phyloP scores from a whole-genome alignment of 2,888 invertebrate genomes.

The Rhingia campestris region DNA sequence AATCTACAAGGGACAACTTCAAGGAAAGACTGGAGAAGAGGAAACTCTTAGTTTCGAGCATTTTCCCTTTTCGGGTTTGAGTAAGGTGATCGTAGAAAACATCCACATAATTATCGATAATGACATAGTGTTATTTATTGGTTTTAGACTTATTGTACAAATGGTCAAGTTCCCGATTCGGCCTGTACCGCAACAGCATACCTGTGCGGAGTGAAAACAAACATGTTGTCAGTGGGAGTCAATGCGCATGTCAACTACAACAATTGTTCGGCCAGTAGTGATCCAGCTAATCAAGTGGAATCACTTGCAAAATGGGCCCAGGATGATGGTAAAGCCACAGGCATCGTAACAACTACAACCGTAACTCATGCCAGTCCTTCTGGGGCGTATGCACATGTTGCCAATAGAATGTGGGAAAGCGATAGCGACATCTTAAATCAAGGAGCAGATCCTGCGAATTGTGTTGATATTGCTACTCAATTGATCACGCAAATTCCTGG shows the following conservation, averaged over 20 bases:
- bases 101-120: background rate
- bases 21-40: slow-evolving; percentile 85
- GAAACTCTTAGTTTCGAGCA: slow-evolving; percentile 85
- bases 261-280: slow-evolving; percentile 86
- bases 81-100: slow-evolving; percentile 83
- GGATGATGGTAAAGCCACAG: slow-evolving; percentile 84
- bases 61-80: slow-evolving; percentile 86
- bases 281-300: slow-evolving; percentile 85
- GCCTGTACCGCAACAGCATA: slow-evolving; percentile 84
- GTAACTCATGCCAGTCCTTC: slow-evolving; percentile 92
- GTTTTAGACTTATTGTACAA: slow-evolving; percentile 85
- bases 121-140: slow-evolving; percentile 22
- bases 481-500: slow-evolving; percentile 88
- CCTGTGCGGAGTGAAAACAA: slow-evolving; percentile 87
- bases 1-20: slow-evolving; percentile 86
- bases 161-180: slow-evolving; percentile 89
- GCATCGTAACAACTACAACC: slow-evolving; percentile 90
- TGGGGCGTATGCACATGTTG: slow-evolving; percentile 85
- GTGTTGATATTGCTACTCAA: slow-evolving; percentile 90
- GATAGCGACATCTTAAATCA: slow-evolving; percentile 84
- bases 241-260: slow-evolving; percentile 87
- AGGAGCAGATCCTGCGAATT: slow-evolving; percentile 78
- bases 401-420: slow-evolving; percentile 88
- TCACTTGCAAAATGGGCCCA: slow-evolving; percentile 89
- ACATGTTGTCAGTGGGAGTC: slow-evolving; percentile 87